Evolutionary conservation across 2,797 vertebrate genomes (phyloP), one percentile per base, ranked within the genome.

Genomic region (Champsocephalus gunnari): DNA sequence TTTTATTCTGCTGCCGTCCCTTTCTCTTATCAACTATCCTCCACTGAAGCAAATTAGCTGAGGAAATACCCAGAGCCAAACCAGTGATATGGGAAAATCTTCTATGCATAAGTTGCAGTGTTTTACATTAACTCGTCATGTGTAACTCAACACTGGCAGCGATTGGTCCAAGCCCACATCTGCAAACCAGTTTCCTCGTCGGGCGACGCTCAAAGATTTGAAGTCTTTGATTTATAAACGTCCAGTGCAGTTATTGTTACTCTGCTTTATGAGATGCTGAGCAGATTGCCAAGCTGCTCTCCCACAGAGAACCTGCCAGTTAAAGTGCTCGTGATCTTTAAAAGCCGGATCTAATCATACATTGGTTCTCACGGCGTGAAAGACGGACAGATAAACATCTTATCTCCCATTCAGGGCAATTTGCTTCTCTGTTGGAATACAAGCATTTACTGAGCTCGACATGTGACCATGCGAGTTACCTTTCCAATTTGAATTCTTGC

Each of bases 281-380:
- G 74, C 70, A 75, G 70, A 80, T 82, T 79, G 80, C 59, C 59
- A 80, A 83, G 86, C 75, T 75, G 66, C 74, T 77, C 50, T 73
- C 70, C 55, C 50, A 77, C 67, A 62, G 58, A 55, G 58, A 75
- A 79, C 68, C 24, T 67, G 54, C 38, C 19, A 64, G 82, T 66
- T 61, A 62, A 16, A 45, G 56, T 73, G 51, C 44, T 49, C 28
- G 54, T 73, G 64, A 73, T 75, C 64, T 61, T 47, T 12, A 3
- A 45, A 65, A 61, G 58, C 45, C 56, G 53, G 51, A 60, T 74
- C 77, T 80, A 87, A 90, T 87, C 77, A 85, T 63, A 51, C 72
- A 71, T 72, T 11, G 2, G 38, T 61, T 68, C 50, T 72, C 63
- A 12, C 21, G 4, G 44, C 53, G 63, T 79, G 79, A 51, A 74